Base-by-base conservation (phyloP, 2,797 vertebrate species). In the Gobionotothen gibberifrons region DNA sequence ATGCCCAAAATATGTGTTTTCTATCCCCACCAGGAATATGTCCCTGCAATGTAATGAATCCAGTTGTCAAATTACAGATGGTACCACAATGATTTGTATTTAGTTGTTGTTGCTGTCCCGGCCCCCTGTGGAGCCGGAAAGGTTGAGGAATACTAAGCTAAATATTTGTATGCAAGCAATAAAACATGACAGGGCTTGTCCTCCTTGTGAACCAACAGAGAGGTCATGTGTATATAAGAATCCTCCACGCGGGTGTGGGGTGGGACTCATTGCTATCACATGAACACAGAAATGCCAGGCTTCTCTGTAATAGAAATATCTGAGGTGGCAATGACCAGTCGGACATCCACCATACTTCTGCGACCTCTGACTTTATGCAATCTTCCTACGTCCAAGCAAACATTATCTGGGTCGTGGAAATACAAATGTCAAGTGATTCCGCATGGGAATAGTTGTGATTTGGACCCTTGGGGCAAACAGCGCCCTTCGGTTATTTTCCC, bases 281-380 rank as follows among this genome's bases (percentile, higher is more conserved):
- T 19, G 51, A 29, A 42, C 57, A 53, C 56, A 79, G 55, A 87
- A 90, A 90, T 82, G 81, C 56, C 78, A 87, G 64, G 44, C 46
- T 71, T 80, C 76, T 59, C 36, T 68, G 56, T 79, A 72, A 58
- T 39, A 77, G 67, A 79, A 65, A 82, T 78, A 69, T 81, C 54
- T 52, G 54, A 78, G 66, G 78, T 85, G 79, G 65, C 74, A 69
- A 48, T 49, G 62, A 57, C 68, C 67, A 32, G 54, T 60, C 57
- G 61, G 72, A 79, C 69, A 72, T 81, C 69, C 40, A 39, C 36
- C 67, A 26, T 26, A 65, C 56, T 72, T 57, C 40, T 22, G 6
- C 15, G 21, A 84, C 82, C 90, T 86, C 76, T 84, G 68, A 84
- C 84, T 72, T 77, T 56, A 68, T 85, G 59, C 60, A 74, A 26